Evolutionary conservation across 2,113 vertebrate genomes (phyloP), one percentile per base, ranked within the genome.

Genomic region (Lycaon pictus): DNA sequence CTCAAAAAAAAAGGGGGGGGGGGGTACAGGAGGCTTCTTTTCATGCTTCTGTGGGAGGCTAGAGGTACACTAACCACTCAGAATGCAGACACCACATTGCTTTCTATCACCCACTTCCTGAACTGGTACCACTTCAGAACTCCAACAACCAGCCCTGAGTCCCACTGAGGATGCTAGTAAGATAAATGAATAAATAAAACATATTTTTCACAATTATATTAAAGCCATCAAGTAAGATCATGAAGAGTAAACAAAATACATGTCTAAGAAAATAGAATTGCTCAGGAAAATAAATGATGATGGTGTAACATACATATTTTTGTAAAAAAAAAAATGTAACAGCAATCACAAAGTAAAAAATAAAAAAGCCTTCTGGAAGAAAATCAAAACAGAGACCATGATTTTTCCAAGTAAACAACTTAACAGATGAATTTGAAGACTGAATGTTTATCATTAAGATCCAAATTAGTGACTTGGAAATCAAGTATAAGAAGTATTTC

Each of bases 341-440:
- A 81, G 20, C 53, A 56, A 58, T 74, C n/a, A 80, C 35, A 65
- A 93, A 89, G 20, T 58, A 3, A 84, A 86, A 11, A 80, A 84
- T 2, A 35, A 87, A 93, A 92, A 86, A 29, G 65, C 15, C 79
- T 51, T 56, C 48, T 74, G 12, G n/a, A 84, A 27, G 25, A 71
- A 89, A 96, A 22, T 81, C 43, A 90, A 94, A 92, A 65, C 12
- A 92, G 82, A 91, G 55, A 23, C 55, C 29, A 71, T 77, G 55
- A 72, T 51, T 93, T 94, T 53, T 53, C 27, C 23, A 84, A 88
- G 79, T 69, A 62, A 87, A 82, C 4, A 81, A 67, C 22, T 35
- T 56, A 71, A 23, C 25, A 88, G 48, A 87, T 96, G 43, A 76
- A 81, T 81, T 80, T 89, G 43, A 90, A 90, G 25, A 96, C 9